A percentile compares a stretch with the other conserved stretches of the same genome.
These are phyloP conservation scores for Apodemus sylvaticus DNA, from an alignment of 2,113 vertebrate genomes.

Conservation along the genomic window DNA sequence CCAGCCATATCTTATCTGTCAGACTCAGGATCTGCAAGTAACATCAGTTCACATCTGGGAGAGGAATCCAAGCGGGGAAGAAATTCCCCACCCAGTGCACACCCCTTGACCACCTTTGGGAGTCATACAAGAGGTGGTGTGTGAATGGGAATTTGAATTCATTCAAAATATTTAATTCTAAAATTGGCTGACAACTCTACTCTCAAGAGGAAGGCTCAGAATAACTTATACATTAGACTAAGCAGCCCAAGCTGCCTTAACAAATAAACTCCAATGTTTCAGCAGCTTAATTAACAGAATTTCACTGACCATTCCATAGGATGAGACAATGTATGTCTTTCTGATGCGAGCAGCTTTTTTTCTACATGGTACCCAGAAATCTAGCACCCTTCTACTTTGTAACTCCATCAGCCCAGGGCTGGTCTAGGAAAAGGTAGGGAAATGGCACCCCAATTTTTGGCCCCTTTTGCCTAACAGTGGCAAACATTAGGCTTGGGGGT, in stretches of 20 bases:
- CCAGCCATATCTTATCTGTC: neutral
- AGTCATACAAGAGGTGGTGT: neutral
- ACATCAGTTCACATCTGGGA: neutral
- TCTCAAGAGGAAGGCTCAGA: neutral
- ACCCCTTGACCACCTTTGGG: neutral
- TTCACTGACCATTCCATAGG: neutral
- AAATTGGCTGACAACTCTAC: neutral
- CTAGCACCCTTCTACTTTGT: neutral
- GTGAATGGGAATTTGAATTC: neutral
- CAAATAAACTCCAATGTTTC: neutral
- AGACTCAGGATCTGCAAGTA: neutral
- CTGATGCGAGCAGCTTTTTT: neutral
- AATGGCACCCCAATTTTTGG: neutral
- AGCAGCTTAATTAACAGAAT: neutral
- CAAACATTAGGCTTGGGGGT: neutral
- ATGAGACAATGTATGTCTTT: accelerated
- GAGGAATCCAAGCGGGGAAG: neutral
- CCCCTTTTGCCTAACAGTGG: neutral
- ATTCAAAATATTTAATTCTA: neutral
- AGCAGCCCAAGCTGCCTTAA: neutral
- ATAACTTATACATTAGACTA: neutral
- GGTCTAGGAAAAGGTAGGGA: accelerated
- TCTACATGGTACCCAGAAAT: neutral
- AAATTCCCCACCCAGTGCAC: neutral
- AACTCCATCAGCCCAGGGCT: neutral